These are phyloP conservation scores for Neodiprion lecontei DNA, from an alignment of 1,140 invertebrate species.

Conservation along the genomic window DNA sequence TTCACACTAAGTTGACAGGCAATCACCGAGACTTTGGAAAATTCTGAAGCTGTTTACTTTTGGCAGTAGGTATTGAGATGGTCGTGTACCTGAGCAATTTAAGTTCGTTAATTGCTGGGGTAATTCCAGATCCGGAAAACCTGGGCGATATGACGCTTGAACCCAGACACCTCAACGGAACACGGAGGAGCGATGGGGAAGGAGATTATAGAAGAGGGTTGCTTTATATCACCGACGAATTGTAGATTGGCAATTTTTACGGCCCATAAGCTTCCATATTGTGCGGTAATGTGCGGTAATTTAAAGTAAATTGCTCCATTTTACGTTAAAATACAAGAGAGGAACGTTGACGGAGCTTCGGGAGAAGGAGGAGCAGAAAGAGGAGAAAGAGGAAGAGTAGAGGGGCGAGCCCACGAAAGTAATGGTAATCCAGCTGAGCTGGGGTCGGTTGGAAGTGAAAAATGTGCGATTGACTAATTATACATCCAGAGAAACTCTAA, in stretches of 20 bases:
- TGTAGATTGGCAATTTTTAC: constrained; percentile 7
- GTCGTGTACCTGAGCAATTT: too few relatives aligned
- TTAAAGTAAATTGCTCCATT: not conserved
- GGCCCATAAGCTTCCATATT: constrained; percentile 3
- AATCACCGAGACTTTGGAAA: too few relatives aligned
- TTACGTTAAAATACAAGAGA: not conserved
- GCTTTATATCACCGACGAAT: constrained; percentile 6
- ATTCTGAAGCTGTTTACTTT: too few relatives aligned
- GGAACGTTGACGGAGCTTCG: not conserved
- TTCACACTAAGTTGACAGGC: too few relatives aligned
- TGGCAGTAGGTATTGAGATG: too few relatives aligned
- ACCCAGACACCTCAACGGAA: not conserved
- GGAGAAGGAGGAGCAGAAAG: too few relatives aligned
- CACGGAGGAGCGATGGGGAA: not conserved
- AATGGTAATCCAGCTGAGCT: not conserved
- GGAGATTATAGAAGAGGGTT: not conserved
- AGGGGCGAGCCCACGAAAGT: not conserved
- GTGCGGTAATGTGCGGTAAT: constrained; percentile 1
- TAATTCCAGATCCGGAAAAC: too few relatives aligned
- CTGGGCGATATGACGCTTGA: too few relatives aligned
- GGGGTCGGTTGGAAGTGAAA: not conserved
- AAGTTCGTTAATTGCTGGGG: too few relatives aligned
- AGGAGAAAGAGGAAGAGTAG: too few relatives aligned
- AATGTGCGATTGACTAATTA: not conserved
- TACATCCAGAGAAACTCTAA: not conserved